Base-by-base conservation (phyloP, 2,888 invertebrate species). In the Rhogogaster chlorosoma region DNA sequence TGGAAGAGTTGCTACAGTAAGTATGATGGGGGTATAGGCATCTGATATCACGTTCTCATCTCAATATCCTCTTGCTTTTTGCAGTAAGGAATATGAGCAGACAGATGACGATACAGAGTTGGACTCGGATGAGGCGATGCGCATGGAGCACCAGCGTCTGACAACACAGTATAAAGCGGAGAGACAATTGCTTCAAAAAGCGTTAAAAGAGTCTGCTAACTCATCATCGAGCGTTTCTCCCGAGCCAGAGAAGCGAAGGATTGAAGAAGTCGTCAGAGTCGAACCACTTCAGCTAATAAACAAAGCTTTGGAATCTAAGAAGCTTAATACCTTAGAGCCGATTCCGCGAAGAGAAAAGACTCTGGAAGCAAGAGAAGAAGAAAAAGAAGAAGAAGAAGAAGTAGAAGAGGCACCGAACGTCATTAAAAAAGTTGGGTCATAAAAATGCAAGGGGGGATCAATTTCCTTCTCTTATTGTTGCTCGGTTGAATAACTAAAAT, bases 1-100 rank as follows among this genome's bases (percentile, higher is more conserved):
- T 96, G 95, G 95, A 95, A 53, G 95, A 96, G 91, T 94, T 96
- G 77, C 94, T 95, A 87, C 95, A 95, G 95, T 95, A 94, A 90
- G 93, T 87, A 61, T 42, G 84, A 36, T 22, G 73, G 42, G 6
- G n/a, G 26, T 32, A 64, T 45, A 10, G 67, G 32, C 3, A 42
- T 70, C 32, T 3, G 9, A 32, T 22, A 57, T 9, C 2, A 57
- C 7, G n/a, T 57, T 57, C 57, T 22, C 22, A 15, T 32, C 9
- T 12, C 6, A 80, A 80, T 29, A 36, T 67, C 32, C 6, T 67
- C 9, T 42, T 7, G 4, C 22, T 15, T 42, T 22, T 12, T 10
- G 10, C 57, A 90, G 91, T 7, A 90, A 91, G 83, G 90, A 89
- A 64, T 88, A 86, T 2, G 87, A 88, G 6, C 77, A 85, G n/a